These are phyloP conservation scores for Sitta carolinensis DNA, from an alignment of 2,797 vertebrate genomes.

Conservation along the genomic window DNA sequence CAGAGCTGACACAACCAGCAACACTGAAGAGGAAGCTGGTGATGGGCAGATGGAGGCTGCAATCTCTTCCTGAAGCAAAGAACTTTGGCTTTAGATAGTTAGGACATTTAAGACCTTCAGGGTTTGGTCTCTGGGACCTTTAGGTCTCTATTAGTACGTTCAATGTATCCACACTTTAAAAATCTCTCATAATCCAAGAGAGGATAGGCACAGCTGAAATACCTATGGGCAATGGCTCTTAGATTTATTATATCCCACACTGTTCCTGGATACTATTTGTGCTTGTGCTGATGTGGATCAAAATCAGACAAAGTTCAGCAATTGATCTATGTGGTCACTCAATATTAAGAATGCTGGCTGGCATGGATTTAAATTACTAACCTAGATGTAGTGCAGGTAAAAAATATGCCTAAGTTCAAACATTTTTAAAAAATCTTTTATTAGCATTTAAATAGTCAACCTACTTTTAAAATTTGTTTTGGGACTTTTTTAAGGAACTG, in stretches of 20 bases:
- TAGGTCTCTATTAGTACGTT: neutral
- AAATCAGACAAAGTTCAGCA: neutral
- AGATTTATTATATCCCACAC: neutral
- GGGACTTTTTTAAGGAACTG: fast-evolving
- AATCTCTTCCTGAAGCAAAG: neutral
- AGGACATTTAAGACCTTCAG: neutral
- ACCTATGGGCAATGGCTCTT: neutral
- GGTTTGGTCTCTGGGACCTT: neutral
- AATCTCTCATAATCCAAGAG: neutral
- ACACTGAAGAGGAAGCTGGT: neutral
- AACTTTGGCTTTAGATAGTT: neutral
- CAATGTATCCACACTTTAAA: neutral
- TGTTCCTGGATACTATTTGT: neutral
- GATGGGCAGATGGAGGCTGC: neutral
- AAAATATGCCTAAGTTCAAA: neutral
- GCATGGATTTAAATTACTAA: neutral
- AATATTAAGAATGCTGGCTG: neutral
- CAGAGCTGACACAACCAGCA: neutral
- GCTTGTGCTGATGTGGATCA: neutral
- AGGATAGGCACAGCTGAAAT: neutral
- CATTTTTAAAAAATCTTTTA: neutral
- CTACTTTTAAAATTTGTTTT: fast-evolving
- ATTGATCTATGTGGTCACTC: neutral
- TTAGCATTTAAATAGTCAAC: neutral
- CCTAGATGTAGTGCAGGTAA: neutral